A percentile compares a stretch with the other conserved stretches of the same genome.
phyloP scores from a whole-genome alignment of 2,888 invertebrate genomes.

The Drosophila lutescens region DNA sequence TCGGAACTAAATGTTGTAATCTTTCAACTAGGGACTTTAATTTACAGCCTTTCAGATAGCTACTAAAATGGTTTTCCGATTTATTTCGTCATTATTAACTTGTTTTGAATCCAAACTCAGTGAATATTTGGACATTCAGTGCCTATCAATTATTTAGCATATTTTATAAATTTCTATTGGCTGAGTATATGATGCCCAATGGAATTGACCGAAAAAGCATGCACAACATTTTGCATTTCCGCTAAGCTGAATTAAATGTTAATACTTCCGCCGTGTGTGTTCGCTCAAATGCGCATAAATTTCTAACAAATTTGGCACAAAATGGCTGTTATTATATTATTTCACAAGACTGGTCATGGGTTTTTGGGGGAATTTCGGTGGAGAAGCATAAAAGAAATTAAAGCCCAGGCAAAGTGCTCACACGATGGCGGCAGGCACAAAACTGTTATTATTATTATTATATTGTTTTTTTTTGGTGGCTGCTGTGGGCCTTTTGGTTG shows the following conservation, averaged over 20 bases:
- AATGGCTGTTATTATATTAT: conserved; percentile 70
- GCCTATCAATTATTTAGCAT: conserved; percentile 25
- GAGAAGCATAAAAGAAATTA: conserved; percentile 68
- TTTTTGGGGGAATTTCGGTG: conserved; percentile 21
- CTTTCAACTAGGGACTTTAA: background rate
- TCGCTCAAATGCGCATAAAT: conserved; percentile 48
- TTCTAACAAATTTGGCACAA: conserved; percentile 71
- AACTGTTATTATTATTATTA: conserved; percentile 50
- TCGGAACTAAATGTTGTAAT: background rate
- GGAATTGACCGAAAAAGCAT: conserved; percentile 16
- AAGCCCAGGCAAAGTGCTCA: conserved; percentile 54
- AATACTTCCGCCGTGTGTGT: conserved; percentile 28
- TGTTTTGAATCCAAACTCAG: background rate
- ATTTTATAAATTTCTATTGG: conserved; percentile 22
- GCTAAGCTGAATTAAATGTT: conserved; percentile 41
- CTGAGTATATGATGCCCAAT: conserved; percentile 7
- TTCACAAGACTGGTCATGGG: conserved; percentile 43
- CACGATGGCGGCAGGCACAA: conserved; percentile 26
- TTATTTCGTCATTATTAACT: background rate
- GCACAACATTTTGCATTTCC: conserved; percentile 18
- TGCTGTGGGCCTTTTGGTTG: conserved; percentile 18
- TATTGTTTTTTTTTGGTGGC: conserved; percentile 16
- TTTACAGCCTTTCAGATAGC: background rate
- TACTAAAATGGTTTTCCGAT: conserved; percentile 7
- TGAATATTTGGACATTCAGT: conserved; percentile 11